These are phyloP conservation scores for Strix aluco DNA, from an alignment of 2,113 vertebrate genomes.

Conservation along the genomic window DNA sequence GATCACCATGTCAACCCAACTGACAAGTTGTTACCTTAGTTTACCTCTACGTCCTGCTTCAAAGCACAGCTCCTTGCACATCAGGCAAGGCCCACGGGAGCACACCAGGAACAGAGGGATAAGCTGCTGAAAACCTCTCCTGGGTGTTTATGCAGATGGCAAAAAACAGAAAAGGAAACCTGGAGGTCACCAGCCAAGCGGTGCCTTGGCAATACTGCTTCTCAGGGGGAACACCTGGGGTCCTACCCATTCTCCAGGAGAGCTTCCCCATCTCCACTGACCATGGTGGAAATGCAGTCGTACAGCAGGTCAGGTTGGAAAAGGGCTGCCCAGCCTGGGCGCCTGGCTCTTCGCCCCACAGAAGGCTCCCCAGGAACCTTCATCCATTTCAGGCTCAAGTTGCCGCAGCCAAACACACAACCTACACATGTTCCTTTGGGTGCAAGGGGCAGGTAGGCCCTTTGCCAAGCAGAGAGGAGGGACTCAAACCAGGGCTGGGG, in stretches of 20 bases:
- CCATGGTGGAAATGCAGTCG: fast-evolving
- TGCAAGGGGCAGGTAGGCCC: fast-evolving
- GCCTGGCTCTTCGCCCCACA: background rate
- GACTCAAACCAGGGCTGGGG: background rate
- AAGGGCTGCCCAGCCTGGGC: background rate
- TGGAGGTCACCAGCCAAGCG: fast-evolving
- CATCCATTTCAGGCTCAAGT: background rate
- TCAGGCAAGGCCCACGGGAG: background rate
- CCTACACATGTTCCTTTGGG: fast-evolving
- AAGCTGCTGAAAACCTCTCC: background rate
- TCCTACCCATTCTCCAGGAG: background rate
- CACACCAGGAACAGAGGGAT: fast-evolving
- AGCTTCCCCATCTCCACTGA: background rate
- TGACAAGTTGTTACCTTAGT: background rate
- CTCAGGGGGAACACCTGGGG: fast-evolving
- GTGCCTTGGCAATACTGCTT: background rate
- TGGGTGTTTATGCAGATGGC: background rate
- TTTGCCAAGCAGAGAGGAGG: background rate
- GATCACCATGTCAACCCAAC: background rate
- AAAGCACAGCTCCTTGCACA: background rate
- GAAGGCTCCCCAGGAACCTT: background rate
- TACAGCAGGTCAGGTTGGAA: background rate
- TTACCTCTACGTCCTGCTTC: background rate
- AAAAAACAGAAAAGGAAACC: background rate
- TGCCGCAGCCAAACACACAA: background rate